These are phyloP conservation scores for Oreamnos americanus DNA, from an alignment of 2,113 vertebrate genomes.

Conservation along the genomic window DNA sequence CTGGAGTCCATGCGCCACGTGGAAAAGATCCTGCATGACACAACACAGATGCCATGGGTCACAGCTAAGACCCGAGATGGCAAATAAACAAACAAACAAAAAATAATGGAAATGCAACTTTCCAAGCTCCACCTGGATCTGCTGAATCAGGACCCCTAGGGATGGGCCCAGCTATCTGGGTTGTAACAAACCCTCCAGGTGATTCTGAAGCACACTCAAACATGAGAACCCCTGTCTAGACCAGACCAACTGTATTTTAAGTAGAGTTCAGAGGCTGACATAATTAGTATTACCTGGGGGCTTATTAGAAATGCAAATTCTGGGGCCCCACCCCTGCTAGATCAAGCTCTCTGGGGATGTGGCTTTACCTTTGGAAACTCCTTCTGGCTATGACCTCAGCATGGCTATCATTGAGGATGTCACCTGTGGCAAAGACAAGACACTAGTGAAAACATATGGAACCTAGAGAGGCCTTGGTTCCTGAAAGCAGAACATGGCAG, in stretches of 20 bases:
- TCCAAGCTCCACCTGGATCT: neutral
- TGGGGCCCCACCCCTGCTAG: no score
- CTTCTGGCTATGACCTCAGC: constrained; percentile 94
- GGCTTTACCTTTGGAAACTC: constrained; percentile 90
- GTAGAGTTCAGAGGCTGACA: neutral
- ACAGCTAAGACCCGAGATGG: neutral
- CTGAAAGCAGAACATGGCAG: neutral
- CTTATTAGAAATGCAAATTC: neutral
- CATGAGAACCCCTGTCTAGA: neutral
- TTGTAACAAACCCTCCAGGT: neutral
- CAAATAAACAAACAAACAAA: neutral
- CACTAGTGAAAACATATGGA: neutral
- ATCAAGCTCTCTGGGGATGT: neutral
- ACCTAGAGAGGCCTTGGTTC: neutral
- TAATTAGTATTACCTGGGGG: neutral
- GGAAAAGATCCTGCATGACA: neutral
- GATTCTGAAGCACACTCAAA: neutral
- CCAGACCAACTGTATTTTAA: neutral
- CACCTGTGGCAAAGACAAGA: constrained; percentile 83
- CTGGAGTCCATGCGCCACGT: accelerated
- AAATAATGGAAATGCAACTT: neutral
- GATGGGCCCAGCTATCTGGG: neutral
- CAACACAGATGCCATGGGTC: neutral
- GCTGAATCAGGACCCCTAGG: neutral
- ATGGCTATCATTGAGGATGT: constrained; percentile 95